Conservation (phyloP, 2,888 invertebrate species). For the Hyposoter didymator region DNA sequence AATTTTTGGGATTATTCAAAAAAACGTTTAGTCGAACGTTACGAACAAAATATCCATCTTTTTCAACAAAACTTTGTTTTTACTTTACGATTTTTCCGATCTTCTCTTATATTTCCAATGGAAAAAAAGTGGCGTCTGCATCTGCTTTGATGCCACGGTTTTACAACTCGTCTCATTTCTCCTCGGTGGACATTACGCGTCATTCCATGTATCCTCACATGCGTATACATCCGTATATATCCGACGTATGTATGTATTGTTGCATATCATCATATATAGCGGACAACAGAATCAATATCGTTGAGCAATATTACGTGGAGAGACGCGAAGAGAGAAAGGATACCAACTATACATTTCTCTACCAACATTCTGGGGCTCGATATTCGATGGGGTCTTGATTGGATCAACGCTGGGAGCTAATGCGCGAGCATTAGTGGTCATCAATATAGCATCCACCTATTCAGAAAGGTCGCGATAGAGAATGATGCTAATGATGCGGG, state of each 20-base stretch:
- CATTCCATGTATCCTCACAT: background rate
- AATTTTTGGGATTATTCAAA: too few relatives aligned
- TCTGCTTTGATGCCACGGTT: slow-evolving; percentile 19
- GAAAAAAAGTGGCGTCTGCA: background rate
- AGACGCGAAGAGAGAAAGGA: slow-evolving; percentile 19
- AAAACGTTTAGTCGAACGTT: too few relatives aligned
- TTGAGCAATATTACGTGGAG: slow-evolving; percentile 8
- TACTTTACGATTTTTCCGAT: background rate
- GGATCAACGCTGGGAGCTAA: slow-evolving; percentile 38
- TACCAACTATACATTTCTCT: slow-evolving; percentile 4
- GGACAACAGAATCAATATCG: slow-evolving; percentile 17
- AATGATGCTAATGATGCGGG: slow-evolving; percentile 55
- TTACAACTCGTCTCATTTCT: slow-evolving; percentile 40
- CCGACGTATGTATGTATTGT: background rate
- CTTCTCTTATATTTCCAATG: background rate
- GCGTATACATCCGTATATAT: background rate
- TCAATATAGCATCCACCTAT: slow-evolving; percentile 41
- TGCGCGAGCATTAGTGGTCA: slow-evolving; percentile 55
- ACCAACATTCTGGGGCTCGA: slow-evolving; percentile 16
- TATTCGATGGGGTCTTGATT: slow-evolving; percentile 45
- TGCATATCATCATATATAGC: slow-evolving; percentile 6
- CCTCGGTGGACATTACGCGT: slow-evolving; percentile 12
- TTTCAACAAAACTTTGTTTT: background rate
- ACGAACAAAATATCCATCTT: too few relatives aligned
- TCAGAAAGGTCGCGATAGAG: slow-evolving; percentile 24